Conservation (phyloP, 2,113 vertebrate species). For the Onychostruthus taczanowskii region DNA sequence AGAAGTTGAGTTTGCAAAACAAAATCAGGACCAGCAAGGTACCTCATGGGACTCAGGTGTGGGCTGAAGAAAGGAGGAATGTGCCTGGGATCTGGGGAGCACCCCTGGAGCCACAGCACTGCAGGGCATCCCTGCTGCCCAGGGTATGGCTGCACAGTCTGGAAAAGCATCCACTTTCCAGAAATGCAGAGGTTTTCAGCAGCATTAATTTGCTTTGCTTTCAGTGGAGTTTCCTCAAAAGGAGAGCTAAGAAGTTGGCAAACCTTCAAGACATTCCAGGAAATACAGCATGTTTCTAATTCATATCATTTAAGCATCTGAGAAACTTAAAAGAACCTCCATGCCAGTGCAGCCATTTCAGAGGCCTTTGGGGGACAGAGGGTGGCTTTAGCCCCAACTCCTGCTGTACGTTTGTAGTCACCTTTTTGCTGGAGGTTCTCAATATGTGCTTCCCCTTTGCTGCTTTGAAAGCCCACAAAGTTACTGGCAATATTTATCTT, state of each 20-base stretch:
- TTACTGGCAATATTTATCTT: neutral
- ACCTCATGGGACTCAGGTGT: neutral
- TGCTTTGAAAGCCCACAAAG: neutral
- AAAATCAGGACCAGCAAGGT: neutral
- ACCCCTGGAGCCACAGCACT: neutral
- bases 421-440: neutral
- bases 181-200: neutral
- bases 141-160: rapidly evolving
- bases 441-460: neutral
- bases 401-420: neutral
- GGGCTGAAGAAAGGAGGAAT: neutral
- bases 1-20: neutral
- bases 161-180: rapidly evolving
- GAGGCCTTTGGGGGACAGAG: neutral
- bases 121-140: neutral
- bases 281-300: neutral
- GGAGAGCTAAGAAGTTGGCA: neutral
- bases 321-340: neutral
- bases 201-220: neutral
- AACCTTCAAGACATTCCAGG: neutral
- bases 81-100: neutral
- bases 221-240: neutral
- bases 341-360: neutral
- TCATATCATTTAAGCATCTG: neutral
- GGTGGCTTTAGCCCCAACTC: neutral